A percentile compares a stretch with the other conserved stretches of the same genome.
These are phyloP conservation scores for Knipowitschia caucasica DNA, from an alignment of 2,797 vertebrate genomes.

Conservation along the genomic window DNA sequence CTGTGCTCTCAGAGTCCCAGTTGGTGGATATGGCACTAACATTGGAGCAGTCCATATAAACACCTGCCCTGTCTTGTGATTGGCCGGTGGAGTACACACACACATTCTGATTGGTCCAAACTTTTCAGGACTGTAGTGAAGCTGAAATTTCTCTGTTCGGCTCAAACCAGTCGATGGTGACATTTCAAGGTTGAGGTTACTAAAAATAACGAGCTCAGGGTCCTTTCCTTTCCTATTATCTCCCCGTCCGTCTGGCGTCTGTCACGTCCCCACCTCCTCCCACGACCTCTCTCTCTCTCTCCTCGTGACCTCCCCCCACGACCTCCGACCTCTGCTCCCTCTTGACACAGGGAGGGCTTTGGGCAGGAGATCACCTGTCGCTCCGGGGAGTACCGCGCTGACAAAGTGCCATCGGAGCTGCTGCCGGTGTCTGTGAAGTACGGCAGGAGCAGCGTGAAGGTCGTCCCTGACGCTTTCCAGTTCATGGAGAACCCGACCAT, in stretches of 20 bases:
- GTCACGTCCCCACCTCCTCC: constrained; percentile 46
- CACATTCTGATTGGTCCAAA: too few species aligned
- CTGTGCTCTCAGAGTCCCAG: too few species aligned
- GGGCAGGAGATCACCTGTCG: constrained; percentile 70
- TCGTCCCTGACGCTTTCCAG: constrained; percentile 53
- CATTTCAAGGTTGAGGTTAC: constrained; percentile 50
- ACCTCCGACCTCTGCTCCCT: constrained; percentile 15
- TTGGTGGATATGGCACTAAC: too few species aligned
- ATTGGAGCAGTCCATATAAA: too few species aligned
- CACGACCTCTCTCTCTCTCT: constrained; percentile 33
- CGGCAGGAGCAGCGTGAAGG: constrained; percentile 58
- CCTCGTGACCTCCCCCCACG: constrained; percentile 7
- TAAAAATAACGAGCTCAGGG: constrained; percentile 51
- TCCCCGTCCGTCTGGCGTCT: constrained; percentile 59
- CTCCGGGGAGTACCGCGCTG: constrained; percentile 60
- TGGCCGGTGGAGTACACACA: too few species aligned
- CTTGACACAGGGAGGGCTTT: constrained; percentile 65
- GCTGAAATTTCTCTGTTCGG: neutral
- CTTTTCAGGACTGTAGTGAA: neutral
- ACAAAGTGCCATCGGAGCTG: constrained; percentile 63
- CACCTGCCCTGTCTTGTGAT: too few species aligned
- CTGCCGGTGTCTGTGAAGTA: constrained; percentile 64
- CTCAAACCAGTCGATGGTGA: constrained; percentile 30
- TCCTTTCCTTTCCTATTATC: constrained; percentile 35
- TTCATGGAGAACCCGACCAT: constrained; percentile 74